Conservation (phyloP, 2,797 vertebrate species). For the Alauda arvensis region DNA sequence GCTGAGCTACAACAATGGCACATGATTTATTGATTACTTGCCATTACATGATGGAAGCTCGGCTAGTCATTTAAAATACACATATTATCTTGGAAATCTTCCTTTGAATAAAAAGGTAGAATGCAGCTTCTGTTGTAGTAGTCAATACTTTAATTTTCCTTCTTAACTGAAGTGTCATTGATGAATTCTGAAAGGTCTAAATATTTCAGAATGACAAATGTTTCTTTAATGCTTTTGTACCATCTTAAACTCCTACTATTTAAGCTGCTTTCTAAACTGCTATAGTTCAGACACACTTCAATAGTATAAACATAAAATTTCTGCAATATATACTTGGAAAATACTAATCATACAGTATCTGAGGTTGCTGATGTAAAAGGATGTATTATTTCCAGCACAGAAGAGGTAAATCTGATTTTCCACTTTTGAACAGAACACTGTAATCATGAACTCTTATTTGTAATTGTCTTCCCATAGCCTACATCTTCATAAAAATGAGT, state of each 20-base stretch:
- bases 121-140: background rate
- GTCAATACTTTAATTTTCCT: conserved; percentile 36
- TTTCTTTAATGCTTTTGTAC: background rate
- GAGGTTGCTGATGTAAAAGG: conserved; percentile 5
- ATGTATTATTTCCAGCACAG: background rate
- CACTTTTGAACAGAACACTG: background rate
- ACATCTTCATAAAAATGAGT: background rate
- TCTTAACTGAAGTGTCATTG: conserved; percentile 6
- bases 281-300: background rate
- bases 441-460: background rate
- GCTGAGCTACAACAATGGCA: conserved; percentile 43
- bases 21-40: conserved; percentile 66
- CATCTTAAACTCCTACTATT: background rate
- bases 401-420: conserved; percentile 21
- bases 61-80: conserved; percentile 29
- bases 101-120: conserved; percentile 30
- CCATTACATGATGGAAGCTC: conserved; percentile 27
- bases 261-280: background rate
- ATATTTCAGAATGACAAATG: conserved; percentile 7
- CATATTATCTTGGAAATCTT: conserved; percentile 40
- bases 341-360: background rate
- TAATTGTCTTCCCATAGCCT: background rate
- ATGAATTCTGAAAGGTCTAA: conserved; percentile 13
- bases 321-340: background rate
- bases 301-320: background rate